These are phyloP conservation scores for Macrosiphum euphorbiae DNA, from an alignment of 2,888 invertebrate genomes.

Conservation along the genomic window DNA sequence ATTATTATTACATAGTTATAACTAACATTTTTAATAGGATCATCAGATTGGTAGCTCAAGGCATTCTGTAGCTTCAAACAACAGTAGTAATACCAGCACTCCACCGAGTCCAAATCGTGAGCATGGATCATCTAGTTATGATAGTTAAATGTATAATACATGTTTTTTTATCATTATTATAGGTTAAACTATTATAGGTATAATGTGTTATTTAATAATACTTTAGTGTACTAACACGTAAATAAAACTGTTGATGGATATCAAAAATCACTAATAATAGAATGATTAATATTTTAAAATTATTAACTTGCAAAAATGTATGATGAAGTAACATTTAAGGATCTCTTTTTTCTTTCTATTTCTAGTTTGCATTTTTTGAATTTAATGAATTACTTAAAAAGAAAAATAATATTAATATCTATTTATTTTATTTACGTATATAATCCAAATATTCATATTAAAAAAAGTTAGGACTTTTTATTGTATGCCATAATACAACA, in stretches of 20 bases:
- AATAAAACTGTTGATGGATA: neutral
- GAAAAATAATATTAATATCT: neutral
- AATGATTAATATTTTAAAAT: neutral
- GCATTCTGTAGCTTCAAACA: slow-evolving; percentile 81
- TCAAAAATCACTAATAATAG: neutral
- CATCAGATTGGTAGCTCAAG: slow-evolving; percentile 75
- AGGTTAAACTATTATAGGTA: slow-evolving; percentile 10
- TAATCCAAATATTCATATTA: neutral
- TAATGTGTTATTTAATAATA: slow-evolving; percentile 40
- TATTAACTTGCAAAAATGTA: neutral
- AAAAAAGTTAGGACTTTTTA: neutral
- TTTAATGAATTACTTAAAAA: neutral
- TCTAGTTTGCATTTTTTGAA: slow-evolving; percentile 4
- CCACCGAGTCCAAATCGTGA: slow-evolving; percentile 80
- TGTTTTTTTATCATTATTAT: slow-evolving; percentile 14
- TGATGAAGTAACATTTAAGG: neutral
- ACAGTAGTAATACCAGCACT: slow-evolving; percentile 81
- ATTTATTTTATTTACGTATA: neutral
- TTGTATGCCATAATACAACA: neutral
- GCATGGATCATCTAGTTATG: slow-evolving; percentile 66
- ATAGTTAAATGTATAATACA: slow-evolving; percentile 49
- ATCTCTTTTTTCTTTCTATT: neutral
- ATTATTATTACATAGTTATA: neutral
- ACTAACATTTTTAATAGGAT: slow-evolving; percentile 52
- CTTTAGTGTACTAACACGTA: neutral